Evolutionary conservation across 1,140 invertebrate species (phyloP), one percentile per base, ranked within the genome.

Genomic region (Eufriesea mexicana): DNA sequence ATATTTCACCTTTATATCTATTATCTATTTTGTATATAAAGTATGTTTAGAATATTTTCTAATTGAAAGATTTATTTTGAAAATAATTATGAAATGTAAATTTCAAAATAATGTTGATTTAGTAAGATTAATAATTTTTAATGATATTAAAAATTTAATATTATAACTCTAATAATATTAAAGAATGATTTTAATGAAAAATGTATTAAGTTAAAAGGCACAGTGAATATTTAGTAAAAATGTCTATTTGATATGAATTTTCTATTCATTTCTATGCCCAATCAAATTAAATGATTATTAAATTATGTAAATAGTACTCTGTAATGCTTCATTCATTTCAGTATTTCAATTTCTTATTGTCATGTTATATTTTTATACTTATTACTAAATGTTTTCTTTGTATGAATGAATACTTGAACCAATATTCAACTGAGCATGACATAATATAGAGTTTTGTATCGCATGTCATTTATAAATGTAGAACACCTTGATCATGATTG

Each of bases 401-500:
- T 55, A 72, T 80, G 51, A 42, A 57, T 49, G 64, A 87, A 87
- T 76, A 72, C 81, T n/a, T 67, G 76, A 64, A 74, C 35, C 12
- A 61, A 59, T 80, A 45, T 86, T 80, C 57, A 72, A 70, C 73
- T 82, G 64, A 86, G 85, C 70, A 85, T 62, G 23, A 14, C 16
- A 47, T 71, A 54, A 76, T 55, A 35, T 25, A 66, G 45, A 54
- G 74, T 35, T 74, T 70, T 70, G 16, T 23, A 23, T 35, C 14
- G 16, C 6, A 35, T 61, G 67, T 77, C 49, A 28, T 86, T 90
- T 93, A 95, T 72, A 95, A 91, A 89, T 95, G 95, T 68, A 95
- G 88, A 67, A 95, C 94, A 86, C 94, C 95, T 85, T 95, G 94
- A 83, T 95, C 94, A 23, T 93, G 91, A 87, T 78, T 92, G 55